phyloP scores from a whole-genome alignment of 2,888 invertebrate species.

The Drosophila pseudotalamancana region DNA sequence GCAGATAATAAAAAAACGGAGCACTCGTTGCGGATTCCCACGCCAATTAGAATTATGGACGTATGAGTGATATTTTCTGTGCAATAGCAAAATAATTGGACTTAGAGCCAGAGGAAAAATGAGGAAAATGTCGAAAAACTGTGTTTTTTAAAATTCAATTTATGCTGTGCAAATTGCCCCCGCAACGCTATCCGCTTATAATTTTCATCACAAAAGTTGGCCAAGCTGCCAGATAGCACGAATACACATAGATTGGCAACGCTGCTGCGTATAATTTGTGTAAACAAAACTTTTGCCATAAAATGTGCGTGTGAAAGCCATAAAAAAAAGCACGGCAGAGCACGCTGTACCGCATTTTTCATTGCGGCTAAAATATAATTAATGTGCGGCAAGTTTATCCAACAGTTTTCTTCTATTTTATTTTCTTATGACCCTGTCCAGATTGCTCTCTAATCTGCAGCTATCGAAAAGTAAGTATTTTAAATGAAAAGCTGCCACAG shows the following conservation, averaged over 20 bases:
- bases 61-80: conserved; percentile 37
- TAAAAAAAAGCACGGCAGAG: conserved; percentile 46
- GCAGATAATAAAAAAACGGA: conserved; percentile 7
- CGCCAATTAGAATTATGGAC: conserved; percentile 70
- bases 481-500: conserved; percentile 41
- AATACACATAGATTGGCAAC: conserved; percentile 33
- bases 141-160: conserved; percentile 60
- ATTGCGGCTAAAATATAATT: conserved; percentile 67
- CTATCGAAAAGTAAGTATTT: conserved; percentile 42
- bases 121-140: conserved; percentile 9
- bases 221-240: conserved; percentile 20
- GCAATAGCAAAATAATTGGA: conserved; percentile 43
- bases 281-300: conserved; percentile 66
- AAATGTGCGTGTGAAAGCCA: conserved; percentile 59
- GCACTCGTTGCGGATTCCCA: conserved; percentile 61
- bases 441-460: conserved; percentile 49
- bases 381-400: conserved; percentile 62
- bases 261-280: conserved; percentile 51
- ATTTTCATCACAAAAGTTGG: conserved; percentile 49
- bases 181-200: conserved; percentile 21
- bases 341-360: conserved; percentile 28
- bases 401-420: conserved; percentile 1
- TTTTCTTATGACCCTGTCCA: conserved; percentile 14
- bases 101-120: not conserved
- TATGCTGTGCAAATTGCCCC: conserved; percentile 56